Conservation (phyloP, 2,113 vertebrate genomes). For the Microcebus griseorufus region DNA sequence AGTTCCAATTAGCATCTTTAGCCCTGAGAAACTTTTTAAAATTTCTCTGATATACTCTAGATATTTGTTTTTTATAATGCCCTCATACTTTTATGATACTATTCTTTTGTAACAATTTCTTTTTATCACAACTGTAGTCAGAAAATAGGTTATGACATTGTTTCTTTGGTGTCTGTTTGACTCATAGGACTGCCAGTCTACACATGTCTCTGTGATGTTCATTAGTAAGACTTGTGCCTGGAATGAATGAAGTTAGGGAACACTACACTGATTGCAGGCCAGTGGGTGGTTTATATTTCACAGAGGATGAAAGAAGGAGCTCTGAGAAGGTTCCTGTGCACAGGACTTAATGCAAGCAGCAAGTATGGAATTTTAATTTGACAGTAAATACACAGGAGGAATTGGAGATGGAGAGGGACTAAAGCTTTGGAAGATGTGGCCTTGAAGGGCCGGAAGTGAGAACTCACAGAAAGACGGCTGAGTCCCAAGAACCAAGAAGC, state of each 20-base stretch:
- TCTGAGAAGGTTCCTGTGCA: background rate
- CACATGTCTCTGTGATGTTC: background rate
- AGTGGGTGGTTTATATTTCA: rapidly evolving
- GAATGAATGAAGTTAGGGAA: too few relatives aligned
- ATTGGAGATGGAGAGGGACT: background rate
- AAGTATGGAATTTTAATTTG: background rate
- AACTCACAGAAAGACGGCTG: background rate
- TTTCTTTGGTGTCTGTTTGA: background rate
- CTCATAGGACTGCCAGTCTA: background rate
- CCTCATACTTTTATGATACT: background rate
- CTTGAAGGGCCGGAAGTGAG: background rate
- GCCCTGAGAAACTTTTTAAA: background rate
- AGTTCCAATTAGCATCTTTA: background rate
- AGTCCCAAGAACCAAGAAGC: background rate
- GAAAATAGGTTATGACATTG: background rate
- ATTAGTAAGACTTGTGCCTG: background rate
- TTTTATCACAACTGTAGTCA: background rate
- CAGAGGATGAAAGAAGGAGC: background rate
- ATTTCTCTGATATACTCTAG: background rate
- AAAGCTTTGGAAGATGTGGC: background rate
- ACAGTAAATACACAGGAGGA: background rate
- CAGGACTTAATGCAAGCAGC: background rate
- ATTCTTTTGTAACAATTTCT: background rate
- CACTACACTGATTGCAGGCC: background rate
- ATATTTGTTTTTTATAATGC: background rate